Base-by-base conservation (phyloP, 2,113 vertebrate species). In the Microcebus lehilahytsara region DNA sequence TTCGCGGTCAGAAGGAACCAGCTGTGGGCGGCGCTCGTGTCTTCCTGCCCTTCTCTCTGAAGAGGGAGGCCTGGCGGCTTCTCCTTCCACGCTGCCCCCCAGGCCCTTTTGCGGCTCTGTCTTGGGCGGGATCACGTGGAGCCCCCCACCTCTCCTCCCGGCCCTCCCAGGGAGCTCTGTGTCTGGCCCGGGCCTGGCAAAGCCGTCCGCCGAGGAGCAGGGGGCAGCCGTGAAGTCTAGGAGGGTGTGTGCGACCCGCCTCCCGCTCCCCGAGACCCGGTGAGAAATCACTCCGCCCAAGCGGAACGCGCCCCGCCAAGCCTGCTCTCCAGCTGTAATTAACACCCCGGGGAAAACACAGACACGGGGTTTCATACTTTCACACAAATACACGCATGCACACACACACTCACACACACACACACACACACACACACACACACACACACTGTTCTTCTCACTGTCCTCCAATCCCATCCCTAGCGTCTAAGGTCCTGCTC, bases 271-370 rank as follows among this genome's bases (percentile, higher is more conserved):
- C 0, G 7, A 67, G 84, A 93, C 92, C 34, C 1, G 25, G 20
- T 93, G 95, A 97, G 96, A 91, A 96, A 96, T 95, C 32, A 72
- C 96, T 87, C 85, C 60, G 91, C 85, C 97, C 64, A 32, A 89
- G 71, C 23, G 17, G 89, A 97, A 80, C 96, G n/a, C 0, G 67
- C 96, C 74, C 7, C 13, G 85, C 85, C 93, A 85, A 80, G 96
- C 71, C 85, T 96, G 56, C 93, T 80, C 92, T 92, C 97, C 81
- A 34, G 23, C 95, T 69, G 93, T 96, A 98, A 97, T 98, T 95
- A 95, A 98, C 94, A 77, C 97, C 96, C 96, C 5, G 12, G 97
- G 97, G 96, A 87, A 77, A 95, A 89, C 95, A 80, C 77, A 75
- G 53, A 40, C 96, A 27, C 5, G 10, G 49, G 56, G 17, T 30